Base-by-base conservation (phyloP, 2,797 vertebrate species). In the Enteromius viviparus region DNA sequence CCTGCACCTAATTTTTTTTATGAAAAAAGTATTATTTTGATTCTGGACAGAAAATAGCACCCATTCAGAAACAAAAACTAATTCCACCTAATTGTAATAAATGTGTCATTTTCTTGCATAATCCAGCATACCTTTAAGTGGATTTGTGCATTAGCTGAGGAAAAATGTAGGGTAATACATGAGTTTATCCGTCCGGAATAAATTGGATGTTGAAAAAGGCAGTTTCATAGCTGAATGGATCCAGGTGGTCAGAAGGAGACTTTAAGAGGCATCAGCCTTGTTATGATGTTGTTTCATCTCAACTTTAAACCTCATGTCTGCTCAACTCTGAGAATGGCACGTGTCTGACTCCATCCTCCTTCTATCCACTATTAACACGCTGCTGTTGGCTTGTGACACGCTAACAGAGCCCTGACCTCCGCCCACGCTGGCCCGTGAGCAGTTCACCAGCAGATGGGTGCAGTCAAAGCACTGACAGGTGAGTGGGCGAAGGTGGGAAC, bases 401-500 rank as follows among this genome's bases (percentile, higher is more conserved):
- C 45, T 75, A 70, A 69, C 80, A 71, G 78, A 76, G 65, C 17
- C 32, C 58, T 82, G 87, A 88, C 85, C 78, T 84, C 77, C 80
- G 37, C 83, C 87, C 85, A 85, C 85, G 15, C 75, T 6, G 47
- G 37, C 29, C 51, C 74, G 69, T 68, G 74, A 82, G 19, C 69
- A 49, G 42, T 66, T 80, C 66, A 26, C n/a, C 64, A 83, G 90
- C 91, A 92, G 91, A 91, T 92, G 92, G 91, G 89, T 66, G 81
- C 49, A 23, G 89, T 90, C 89, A 85, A 65, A 80, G 47, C 55
- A 10, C 12, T 79, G 87, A 74, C 60, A 75, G 37, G 74, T 83
- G 92, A 90, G 92, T 91, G 92, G 91, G 93, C n/a, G 89, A 90
- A 85, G 85, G 92, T 94, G 86, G 92, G 91, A 91, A 88, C 87